Evolutionary conservation across 2,888 invertebrate genomes (phyloP).

Genomic region (Drosophila birchii): DNA sequence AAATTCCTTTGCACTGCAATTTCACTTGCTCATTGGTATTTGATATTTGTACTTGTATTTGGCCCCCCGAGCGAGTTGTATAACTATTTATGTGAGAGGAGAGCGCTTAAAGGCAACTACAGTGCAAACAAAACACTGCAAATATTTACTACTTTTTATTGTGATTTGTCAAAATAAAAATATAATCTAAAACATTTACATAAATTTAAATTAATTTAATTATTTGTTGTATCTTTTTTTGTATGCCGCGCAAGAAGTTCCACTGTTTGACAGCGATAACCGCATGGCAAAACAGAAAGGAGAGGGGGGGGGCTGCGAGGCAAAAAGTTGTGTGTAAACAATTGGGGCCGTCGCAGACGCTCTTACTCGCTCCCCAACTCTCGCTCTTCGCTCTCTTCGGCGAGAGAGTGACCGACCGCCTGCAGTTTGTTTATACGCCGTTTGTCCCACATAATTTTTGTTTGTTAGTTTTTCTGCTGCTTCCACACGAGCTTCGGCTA

Average conservation of each 20-base stretch:
- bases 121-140: not conserved
- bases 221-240: not conserved
- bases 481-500: conserved; percentile 41
- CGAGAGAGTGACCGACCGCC: conserved; percentile 22
- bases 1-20: conserved; percentile 66
- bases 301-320: not conserved
- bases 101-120: conserved; percentile 10
- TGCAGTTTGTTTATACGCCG: conserved; percentile 52
- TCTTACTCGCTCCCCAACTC: conserved; percentile 29
- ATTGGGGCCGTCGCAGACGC: conserved; percentile 48
- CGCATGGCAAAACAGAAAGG: conserved; percentile 37
- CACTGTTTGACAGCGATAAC: conserved; percentile 28
- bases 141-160: not conserved
- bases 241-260: not conserved
- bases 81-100: conserved; percentile 50
- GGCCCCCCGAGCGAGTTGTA: conserved; percentile 60
- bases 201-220: not conserved
- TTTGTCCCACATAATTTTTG: conserved; percentile 78
- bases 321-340: conserved; percentile 62
- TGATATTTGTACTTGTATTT: conserved; percentile 21
- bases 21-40: conserved; percentile 61
- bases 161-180: too few species aligned
- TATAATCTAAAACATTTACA: not conserved
- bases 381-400: conserved; percentile 18
- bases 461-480: conserved; percentile 78